These are phyloP conservation scores for Hydraecia micacea DNA, from an alignment of 2,888 invertebrate species.

Conservation along the genomic window DNA sequence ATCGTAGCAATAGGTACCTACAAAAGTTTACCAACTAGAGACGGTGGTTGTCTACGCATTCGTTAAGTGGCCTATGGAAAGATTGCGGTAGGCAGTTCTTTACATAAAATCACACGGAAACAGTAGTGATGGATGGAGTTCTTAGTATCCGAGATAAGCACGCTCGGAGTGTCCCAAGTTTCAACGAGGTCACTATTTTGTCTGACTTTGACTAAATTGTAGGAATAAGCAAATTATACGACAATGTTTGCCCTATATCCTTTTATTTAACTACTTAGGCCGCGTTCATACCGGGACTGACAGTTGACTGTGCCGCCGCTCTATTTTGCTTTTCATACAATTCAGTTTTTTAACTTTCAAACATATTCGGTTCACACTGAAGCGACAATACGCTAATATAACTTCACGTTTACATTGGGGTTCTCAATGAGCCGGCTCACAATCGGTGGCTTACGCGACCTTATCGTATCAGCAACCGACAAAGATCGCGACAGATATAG, in stretches of 20 bases:
- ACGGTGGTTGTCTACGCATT: not conserved
- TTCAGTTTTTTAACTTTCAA: not conserved
- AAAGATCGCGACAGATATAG: not conserved
- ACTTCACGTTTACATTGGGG: not conserved
- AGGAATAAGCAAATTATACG: not conserved
- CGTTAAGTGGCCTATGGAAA: not conserved
- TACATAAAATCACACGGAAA: not conserved
- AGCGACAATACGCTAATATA: not conserved
- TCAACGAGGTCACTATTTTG: not conserved
- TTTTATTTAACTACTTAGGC: too few species aligned
- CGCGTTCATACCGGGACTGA: too few species aligned
- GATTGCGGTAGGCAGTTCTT: not conserved
- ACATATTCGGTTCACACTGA: not conserved
- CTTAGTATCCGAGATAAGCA: not conserved
- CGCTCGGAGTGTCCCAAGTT: not conserved
- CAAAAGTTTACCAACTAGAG: not conserved
- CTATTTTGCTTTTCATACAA: too few species aligned
- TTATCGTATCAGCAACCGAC: not conserved
- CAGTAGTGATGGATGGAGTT: not conserved
- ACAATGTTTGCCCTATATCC: not conserved
- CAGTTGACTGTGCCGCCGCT: too few species aligned
- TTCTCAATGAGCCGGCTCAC: not conserved
- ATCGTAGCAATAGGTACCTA: not conserved
- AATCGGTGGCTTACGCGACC: not conserved
- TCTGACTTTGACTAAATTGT: not conserved